Evolutionary conservation across 2,888 invertebrate species (phyloP).

Genomic region (Limnephilus lunatus): DNA sequence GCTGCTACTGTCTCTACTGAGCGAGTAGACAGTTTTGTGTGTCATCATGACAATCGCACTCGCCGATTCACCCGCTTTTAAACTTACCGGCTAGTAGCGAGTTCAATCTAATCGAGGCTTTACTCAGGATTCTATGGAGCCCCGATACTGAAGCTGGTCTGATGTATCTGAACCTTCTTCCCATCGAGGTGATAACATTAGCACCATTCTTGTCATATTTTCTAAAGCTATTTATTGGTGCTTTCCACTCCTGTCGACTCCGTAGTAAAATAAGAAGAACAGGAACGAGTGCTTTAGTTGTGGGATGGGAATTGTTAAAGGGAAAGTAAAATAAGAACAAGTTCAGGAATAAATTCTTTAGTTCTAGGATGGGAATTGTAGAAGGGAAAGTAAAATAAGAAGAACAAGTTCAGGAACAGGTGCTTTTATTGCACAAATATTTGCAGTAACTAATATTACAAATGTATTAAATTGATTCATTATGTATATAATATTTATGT

Average conservation of each 20-base stretch:
- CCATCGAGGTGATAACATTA: background rate
- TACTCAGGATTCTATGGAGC: no score
- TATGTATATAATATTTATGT: background rate
- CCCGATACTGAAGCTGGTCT: no score
- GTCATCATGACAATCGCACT: no score
- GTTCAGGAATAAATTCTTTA: background rate
- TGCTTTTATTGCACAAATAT: constrained; percentile 67
- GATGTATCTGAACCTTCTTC: background rate
- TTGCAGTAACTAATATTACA: constrained; percentile 62
- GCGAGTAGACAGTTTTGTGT: no score
- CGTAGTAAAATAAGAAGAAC: background rate
- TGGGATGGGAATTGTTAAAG: background rate
- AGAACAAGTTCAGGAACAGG: constrained; percentile 62
- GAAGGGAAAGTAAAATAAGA: constrained; percentile 44
- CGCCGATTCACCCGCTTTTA: no score
- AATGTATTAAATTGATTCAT: constrained; percentile 45
- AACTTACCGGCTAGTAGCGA: no score
- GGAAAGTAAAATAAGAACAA: no score
- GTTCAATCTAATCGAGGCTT: no score
- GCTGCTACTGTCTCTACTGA: no score
- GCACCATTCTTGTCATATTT: background rate
- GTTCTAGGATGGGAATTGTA: background rate
- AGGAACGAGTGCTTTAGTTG: background rate
- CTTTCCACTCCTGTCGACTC: background rate
- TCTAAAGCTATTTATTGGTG: background rate